Evolutionary conservation across 2,888 invertebrate genomes (phyloP).

Genomic region (Limnephilus marmoratus): DNA sequence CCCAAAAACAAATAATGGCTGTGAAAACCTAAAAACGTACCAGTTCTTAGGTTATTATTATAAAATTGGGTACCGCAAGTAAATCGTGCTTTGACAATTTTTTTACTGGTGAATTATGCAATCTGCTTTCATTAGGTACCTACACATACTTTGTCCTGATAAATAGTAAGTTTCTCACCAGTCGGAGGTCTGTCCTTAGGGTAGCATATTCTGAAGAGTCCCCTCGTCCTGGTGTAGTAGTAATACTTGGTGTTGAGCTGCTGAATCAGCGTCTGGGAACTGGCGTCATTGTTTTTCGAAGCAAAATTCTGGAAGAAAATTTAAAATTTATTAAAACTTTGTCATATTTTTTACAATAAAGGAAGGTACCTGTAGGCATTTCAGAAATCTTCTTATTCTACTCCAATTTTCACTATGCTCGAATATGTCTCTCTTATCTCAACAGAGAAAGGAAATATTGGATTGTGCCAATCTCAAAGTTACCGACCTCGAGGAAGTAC

Average conservation of each 20-base stretch:
- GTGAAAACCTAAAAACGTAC: no score
- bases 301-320: constrained; percentile 81
- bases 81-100: background rate
- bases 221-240: constrained; percentile 94
- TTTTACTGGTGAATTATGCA: background rate
- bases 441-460: background rate
- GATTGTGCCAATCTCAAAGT: background rate
- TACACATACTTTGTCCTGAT: constrained; percentile 11
- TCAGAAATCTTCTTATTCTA: background rate
- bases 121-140: background rate
- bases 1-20: no score
- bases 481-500: background rate
- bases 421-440: background rate
- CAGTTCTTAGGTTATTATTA: no score
- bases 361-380: background rate
- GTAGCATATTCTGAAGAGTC: constrained; percentile 95
- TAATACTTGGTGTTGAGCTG: constrained; percentile 91
- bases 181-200: constrained; percentile 92
- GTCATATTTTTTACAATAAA: background rate
- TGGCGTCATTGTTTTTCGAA: constrained; percentile 82
- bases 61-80: no score
- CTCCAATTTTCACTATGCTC: background rate
- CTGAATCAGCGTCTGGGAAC: constrained; percentile 84
- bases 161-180: constrained; percentile 76
- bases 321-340: background rate